A percentile compares a stretch with the other conserved stretches of the same genome.
phyloP scores from a whole-genome alignment of 2,888 invertebrate genomes.

The Cephus spinipes region DNA sequence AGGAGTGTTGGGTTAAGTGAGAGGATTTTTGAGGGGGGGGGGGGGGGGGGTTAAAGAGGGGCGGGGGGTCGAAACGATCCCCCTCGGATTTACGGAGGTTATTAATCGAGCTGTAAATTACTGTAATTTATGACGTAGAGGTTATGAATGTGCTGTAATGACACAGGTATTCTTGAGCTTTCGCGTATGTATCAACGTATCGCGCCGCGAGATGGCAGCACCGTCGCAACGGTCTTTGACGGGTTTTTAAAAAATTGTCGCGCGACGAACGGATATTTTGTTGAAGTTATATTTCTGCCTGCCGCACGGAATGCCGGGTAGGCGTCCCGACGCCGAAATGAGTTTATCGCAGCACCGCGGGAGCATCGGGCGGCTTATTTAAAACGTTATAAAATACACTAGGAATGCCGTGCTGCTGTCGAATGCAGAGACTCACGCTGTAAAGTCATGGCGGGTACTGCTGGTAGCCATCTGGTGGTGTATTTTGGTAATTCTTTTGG shows the following conservation, averaged over 20 bases:
- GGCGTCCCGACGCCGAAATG: not conserved
- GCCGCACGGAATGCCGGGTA: not conserved
- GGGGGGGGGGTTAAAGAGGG: not conserved
- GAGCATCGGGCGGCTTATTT: not conserved
- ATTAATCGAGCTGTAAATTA: slow-evolving; percentile 21
- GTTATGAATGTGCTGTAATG: slow-evolving; percentile 15
- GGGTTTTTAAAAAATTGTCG: not conserved
- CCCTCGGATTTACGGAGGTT: slow-evolving; percentile 18
- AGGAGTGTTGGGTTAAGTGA: not conserved
- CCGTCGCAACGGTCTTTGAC: not conserved
- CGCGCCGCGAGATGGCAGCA: not conserved
- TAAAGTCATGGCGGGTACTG: not conserved
- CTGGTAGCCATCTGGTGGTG: not conserved
- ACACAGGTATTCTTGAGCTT: not conserved
- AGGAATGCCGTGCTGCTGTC: not conserved
- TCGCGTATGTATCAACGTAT: not conserved
- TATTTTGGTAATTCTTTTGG: not conserved
- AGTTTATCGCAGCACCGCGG: not conserved
- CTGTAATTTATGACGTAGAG: slow-evolving; percentile 21
- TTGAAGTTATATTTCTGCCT: not conserved
- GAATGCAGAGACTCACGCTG: not conserved
- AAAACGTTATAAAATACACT: not conserved
- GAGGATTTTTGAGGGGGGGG: not conserved
- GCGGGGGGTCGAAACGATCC: not conserved
- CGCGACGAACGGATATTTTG: not conserved